Evolutionary conservation across 2,888 invertebrate genomes (phyloP), one percentile per base, ranked within the genome.

Genomic region (Eumerus sabulonum): DNA sequence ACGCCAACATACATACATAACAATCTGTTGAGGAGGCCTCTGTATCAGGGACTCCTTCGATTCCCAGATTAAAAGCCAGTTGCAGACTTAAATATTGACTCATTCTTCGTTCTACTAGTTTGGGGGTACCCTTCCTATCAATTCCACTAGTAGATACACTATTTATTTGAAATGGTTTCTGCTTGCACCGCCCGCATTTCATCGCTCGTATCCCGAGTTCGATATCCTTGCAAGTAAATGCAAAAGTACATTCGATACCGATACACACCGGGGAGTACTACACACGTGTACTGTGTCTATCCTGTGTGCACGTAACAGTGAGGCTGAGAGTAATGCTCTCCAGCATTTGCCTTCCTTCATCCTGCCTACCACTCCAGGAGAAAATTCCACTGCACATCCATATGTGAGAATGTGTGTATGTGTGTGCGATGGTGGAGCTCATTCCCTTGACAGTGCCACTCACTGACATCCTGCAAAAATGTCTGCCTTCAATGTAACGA

Each of bases 401-500:
- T 27, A 27, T 27, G 27, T 27, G 27, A 2, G 7, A 4, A 27
- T 27, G 27, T 27, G 7, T 27, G 27, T 7, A 7, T 27, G 27
- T 27, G n/a, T n/a, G n/a, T n/a, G n/a, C n/a, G n/a, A 27, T 27
- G 27, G 27, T 27, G 51, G 57, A 36, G 38, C 57, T 68, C 68
- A 57, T 51, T 74, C 74, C 67, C 74, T 57, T 62, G 68, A 74
- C 66, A 73, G 66, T 16, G 66, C 50, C 64, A 59, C 74, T 74
- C 68, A 56, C 56, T 74, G 56, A 57, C 62, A 63, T 74, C 74
- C 74, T 51, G 68, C 62, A 68, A 74, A 27, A 27, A 74, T 74
- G 57, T 74, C 74, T 68, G 62, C 62, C 68, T 74, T 74, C 68
- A 68, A 63, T 74, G 74, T 68, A 74, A 74, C 74, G 62, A 68